Percentiles rank a stretch among this genome's conserved stretches.
These are phyloP conservation scores for Chunga burmeisteri DNA, from an alignment of 2,113 vertebrate genomes.

Conservation along the genomic window DNA sequence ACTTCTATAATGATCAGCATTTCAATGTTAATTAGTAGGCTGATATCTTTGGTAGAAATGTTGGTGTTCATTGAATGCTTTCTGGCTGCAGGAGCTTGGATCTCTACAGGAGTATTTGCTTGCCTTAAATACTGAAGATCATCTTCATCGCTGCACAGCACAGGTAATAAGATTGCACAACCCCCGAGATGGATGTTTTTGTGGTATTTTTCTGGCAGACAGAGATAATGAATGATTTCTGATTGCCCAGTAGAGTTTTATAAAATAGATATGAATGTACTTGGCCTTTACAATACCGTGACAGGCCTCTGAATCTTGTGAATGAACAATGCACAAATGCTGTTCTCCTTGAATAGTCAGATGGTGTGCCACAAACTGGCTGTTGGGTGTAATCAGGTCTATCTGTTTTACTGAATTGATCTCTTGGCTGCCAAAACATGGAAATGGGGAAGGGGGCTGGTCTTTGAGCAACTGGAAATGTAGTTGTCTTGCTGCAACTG, in stretches of 20 bases:
- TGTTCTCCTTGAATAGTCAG: not conserved
- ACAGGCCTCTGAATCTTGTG: not conserved
- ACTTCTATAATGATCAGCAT: not conserved
- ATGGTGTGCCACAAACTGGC: not conserved
- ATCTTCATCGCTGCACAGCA: slow-evolving; percentile 87
- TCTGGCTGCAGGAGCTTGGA: slow-evolving; percentile 83
- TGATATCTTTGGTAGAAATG: not conserved
- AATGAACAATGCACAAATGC: not conserved
- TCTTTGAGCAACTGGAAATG: not conserved
- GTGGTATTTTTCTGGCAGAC: not conserved
- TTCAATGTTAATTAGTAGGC: not conserved
- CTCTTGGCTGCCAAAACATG: not conserved
- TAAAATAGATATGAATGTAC: not conserved
- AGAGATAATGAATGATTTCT: not conserved
- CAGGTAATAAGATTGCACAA: slow-evolving; percentile 76
- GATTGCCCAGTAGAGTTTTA: not conserved
- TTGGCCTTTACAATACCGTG: not conserved
- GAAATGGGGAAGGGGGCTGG: not conserved
- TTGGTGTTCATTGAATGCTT: not conserved
- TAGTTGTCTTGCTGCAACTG: not conserved
- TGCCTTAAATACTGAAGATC: slow-evolving; percentile 92
- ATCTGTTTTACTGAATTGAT: not conserved
- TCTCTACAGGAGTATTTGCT: slow-evolving; percentile 92
- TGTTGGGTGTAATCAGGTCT: not conserved
- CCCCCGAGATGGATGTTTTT: not conserved